phyloP scores from a whole-genome alignment of 2,113 vertebrate species.

The Carassius gibelio region DNA sequence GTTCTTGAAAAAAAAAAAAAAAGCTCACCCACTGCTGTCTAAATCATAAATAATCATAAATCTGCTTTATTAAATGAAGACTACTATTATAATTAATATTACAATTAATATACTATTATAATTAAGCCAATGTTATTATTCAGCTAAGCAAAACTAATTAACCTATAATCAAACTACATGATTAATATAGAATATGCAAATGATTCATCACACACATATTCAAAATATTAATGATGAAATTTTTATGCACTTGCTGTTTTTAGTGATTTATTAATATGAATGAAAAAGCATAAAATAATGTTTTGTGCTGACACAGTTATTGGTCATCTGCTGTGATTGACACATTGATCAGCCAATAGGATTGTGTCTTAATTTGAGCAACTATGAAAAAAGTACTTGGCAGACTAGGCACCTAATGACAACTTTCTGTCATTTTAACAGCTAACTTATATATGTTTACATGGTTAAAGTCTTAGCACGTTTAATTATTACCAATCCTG shows the following conservation, averaged over 20 bases:
- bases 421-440: background rate
- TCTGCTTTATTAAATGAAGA: background rate
- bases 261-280: background rate
- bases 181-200: background rate
- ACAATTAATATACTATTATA: background rate
- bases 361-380: background rate
- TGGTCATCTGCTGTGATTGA: background rate
- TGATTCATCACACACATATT: background rate
- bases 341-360: background rate
- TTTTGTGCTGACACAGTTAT: background rate
- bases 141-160: conserved; percentile 6
- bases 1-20: background rate
- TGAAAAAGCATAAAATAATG: background rate
- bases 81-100: too few species aligned
- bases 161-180: background rate
- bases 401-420: background rate
- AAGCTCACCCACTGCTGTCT: background rate
- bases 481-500: background rate
- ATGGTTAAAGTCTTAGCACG: background rate
- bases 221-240: background rate
- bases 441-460: background rate
- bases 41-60: background rate
- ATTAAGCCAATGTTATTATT: conserved; percentile 13
- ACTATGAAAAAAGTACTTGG: background rate
- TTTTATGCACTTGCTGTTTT: background rate